Conservation (phyloP, 2,797 vertebrate species). For the Knipowitschia caucasica region DNA sequence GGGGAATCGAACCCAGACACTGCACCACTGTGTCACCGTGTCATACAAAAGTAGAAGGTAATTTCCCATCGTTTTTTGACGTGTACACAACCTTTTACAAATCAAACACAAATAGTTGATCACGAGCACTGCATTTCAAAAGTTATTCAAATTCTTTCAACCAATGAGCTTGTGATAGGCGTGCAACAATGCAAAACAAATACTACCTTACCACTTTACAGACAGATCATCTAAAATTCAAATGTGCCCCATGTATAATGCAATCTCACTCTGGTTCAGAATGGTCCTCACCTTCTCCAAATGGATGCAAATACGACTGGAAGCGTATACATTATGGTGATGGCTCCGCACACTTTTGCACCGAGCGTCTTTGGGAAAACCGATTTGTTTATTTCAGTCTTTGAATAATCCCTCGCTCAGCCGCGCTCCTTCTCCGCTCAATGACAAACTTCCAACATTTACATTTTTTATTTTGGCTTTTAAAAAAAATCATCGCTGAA, state of each 20-base stretch:
- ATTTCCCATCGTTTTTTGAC: too few species aligned
- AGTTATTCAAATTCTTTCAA: too few species aligned
- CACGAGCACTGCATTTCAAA: too few species aligned
- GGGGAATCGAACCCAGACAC: too few species aligned
- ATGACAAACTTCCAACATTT: slow-evolving; percentile 25
- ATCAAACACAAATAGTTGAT: too few species aligned
- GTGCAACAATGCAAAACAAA: not conserved
- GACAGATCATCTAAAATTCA: not conserved
- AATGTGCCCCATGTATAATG: not conserved
- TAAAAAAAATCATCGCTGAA: slow-evolving; percentile 20
- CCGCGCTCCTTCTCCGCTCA: slow-evolving; percentile 7
- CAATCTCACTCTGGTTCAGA: not conserved
- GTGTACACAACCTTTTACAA: too few species aligned
- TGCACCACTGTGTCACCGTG: too few species aligned
- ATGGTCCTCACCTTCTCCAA: not conserved
- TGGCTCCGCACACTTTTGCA: not conserved
- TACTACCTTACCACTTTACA: too few species aligned
- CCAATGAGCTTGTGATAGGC: not conserved
- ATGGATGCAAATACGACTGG: not conserved
- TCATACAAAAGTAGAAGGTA: too few species aligned
- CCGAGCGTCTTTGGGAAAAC: not conserved
- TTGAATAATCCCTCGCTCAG: slow-evolving; percentile 4
- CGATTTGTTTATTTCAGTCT: not conserved
- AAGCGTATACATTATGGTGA: slow-evolving; percentile 6
- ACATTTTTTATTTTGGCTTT: slow-evolving; percentile 3